phyloP scores from a whole-genome alignment of 1,140 invertebrate species.

The Papilio machaon region DNA sequence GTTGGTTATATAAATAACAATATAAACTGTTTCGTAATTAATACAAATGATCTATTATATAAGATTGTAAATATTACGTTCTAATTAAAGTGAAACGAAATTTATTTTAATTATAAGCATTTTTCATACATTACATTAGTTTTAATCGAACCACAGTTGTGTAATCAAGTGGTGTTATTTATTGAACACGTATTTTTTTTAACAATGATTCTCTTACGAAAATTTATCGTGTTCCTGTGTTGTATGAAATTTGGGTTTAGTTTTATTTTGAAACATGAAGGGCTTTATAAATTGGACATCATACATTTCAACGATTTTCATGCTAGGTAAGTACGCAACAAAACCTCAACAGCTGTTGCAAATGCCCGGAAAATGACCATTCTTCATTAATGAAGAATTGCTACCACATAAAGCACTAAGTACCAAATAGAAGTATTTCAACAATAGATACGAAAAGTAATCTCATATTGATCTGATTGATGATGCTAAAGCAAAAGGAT shows the following conservation, averaged over 20 bases:
- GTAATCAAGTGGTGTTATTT: neutral
- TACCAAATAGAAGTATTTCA: no score
- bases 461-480: no score
- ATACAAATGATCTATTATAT: neutral
- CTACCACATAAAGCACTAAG: no score
- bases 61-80: neutral
- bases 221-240: neutral
- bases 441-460: no score
- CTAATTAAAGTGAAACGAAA: neutral
- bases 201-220: slow-evolving; percentile 27
- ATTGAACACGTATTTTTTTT: slow-evolving; percentile 25
- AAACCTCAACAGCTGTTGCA: neutral
- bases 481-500: neutral
- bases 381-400: neutral
- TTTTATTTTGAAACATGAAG: slow-evolving; percentile 49
- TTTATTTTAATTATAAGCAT: neutral
- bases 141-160: neutral
- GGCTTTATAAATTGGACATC: slow-evolving; percentile 51
- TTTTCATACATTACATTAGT: neutral
- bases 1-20: neutral
- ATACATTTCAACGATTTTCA: slow-evolving; percentile 62
- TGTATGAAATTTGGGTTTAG: slow-evolving; percentile 14
- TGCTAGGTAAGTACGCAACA: slow-evolving; percentile 53
- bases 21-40: neutral
- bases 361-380: neutral